Evolutionary conservation across 2,113 vertebrate species (phyloP).

Genomic region (Embiotoca jacksoni): DNA sequence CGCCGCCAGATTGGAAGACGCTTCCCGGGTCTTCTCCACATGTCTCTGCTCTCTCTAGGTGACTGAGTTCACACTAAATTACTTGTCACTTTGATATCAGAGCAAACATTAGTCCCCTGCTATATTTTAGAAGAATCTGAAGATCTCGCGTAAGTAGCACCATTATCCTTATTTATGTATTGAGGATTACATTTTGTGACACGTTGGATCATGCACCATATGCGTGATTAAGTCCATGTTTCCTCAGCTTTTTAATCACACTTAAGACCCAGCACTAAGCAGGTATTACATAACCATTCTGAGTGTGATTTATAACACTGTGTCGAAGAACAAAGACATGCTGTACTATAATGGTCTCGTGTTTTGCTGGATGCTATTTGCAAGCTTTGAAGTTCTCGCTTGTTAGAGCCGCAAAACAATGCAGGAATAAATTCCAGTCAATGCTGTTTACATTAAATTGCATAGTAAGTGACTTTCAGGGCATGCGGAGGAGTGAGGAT

Average conservation of each 20-base stretch:
- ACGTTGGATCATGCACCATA: background rate
- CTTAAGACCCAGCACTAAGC: conserved; percentile 22
- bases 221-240: conserved; percentile 19
- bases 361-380: conserved; percentile 7
- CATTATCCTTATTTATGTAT: background rate
- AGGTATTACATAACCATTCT: conserved; percentile 32
- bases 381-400: conserved; percentile 49
- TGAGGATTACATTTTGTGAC: background rate
- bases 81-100: conserved; percentile 63
- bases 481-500: background rate
- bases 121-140: conserved; percentile 16
- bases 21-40: conserved; percentile 71
- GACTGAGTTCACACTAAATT: conserved; percentile 58
- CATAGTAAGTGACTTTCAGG: conserved; percentile 5
- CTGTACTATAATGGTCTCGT: background rate
- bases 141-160: background rate
- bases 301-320: conserved; percentile 34
- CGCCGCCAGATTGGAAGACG: conserved; percentile 68
- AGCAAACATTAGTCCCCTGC: conserved; percentile 40
- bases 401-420: conserved; percentile 1
- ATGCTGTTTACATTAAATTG: conserved; percentile 24
- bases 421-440: conserved; percentile 7
- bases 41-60: conserved; percentile 59
- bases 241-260: conserved; percentile 43
- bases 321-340: conserved; percentile 17